Evolutionary conservation across 2,797 vertebrate species (phyloP).

Genomic region (Hapalemur alaotrensis): DNA sequence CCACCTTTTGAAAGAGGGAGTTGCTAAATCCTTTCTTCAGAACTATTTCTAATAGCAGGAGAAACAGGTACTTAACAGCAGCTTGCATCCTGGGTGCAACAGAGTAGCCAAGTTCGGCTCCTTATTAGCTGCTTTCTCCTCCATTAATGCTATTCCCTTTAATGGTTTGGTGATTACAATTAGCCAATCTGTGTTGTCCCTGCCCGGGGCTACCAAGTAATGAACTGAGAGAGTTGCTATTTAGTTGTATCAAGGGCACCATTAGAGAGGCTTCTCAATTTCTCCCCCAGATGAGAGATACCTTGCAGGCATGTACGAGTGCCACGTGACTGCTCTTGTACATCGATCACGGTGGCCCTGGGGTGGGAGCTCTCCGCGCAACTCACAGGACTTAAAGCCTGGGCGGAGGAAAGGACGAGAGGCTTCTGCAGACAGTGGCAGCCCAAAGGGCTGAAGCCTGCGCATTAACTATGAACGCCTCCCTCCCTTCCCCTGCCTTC

Average conservation of each 20-base stretch:
- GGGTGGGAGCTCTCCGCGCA: slow-evolving; percentile 51
- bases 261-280: slow-evolving; percentile 81
- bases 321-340: slow-evolving; percentile 51
- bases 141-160: slow-evolving; percentile 75
- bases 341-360: slow-evolving; percentile 48
- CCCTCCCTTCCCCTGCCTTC: background rate
- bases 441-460: background rate
- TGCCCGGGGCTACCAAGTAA: slow-evolving; percentile 83
- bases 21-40: slow-evolving; percentile 31
- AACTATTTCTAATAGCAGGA: slow-evolving; percentile 59
- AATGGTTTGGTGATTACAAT: slow-evolving; percentile 79
- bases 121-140: slow-evolving; percentile 81
- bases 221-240: slow-evolving; percentile 80
- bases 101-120: slow-evolving; percentile 61
- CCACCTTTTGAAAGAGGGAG: slow-evolving; percentile 35
- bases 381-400: slow-evolving; percentile 25
- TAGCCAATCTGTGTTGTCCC: slow-evolving; percentile 79
- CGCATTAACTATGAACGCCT: background rate
- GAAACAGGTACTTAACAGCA: slow-evolving; percentile 49
- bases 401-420: background rate
- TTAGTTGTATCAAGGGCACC: slow-evolving; percentile 79
- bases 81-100: slow-evolving; percentile 54
- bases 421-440: background rate
- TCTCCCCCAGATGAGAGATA: slow-evolving; percentile 76
- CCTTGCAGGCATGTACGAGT: slow-evolving; percentile 77